phyloP scores from a whole-genome alignment of 2,888 invertebrate species.

The Tinea trinotella region DNA sequence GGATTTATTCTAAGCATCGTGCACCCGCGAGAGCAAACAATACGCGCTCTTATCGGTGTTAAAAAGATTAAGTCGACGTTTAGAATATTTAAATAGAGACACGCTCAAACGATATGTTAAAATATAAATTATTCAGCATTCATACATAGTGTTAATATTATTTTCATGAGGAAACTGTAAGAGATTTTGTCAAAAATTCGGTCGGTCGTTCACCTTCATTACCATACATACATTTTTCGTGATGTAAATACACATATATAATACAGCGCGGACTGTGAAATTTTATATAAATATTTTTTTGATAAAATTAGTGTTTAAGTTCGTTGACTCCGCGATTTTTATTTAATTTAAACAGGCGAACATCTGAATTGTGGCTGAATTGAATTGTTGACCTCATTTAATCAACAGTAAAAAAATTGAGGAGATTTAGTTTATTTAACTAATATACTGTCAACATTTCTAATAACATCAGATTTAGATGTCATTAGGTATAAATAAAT shows the following conservation, averaged over 20 bases:
- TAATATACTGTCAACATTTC: not conserved
- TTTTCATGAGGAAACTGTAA: conserved; percentile 49
- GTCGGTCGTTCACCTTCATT: conserved; percentile 53
- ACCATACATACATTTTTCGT: not conserved
- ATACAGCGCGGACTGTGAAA: not conserved
- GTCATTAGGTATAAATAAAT: too few species aligned
- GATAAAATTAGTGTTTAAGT: conserved; percentile 2
- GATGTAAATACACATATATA: not conserved
- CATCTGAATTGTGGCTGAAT: not conserved
- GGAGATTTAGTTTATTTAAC: too few species aligned
- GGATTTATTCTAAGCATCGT: conserved; percentile 9
- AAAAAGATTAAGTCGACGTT: not conserved
- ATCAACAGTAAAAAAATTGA: not conserved
- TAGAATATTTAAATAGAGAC: not conserved
- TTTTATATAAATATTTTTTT: conserved; percentile 8
- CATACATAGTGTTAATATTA: conserved; percentile 46
- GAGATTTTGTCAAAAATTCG: conserved; percentile 52
- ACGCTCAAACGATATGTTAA: not conserved
- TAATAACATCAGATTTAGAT: not conserved
- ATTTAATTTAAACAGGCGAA: not conserved
- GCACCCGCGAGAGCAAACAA: not conserved
- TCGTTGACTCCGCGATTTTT: not conserved
- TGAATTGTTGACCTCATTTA: not conserved
- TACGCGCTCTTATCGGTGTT: not conserved
- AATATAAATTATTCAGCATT: conserved; percentile 51